Base-by-base conservation (phyloP, 2,888 invertebrate genomes). In the Argyra leucocephala region DNA sequence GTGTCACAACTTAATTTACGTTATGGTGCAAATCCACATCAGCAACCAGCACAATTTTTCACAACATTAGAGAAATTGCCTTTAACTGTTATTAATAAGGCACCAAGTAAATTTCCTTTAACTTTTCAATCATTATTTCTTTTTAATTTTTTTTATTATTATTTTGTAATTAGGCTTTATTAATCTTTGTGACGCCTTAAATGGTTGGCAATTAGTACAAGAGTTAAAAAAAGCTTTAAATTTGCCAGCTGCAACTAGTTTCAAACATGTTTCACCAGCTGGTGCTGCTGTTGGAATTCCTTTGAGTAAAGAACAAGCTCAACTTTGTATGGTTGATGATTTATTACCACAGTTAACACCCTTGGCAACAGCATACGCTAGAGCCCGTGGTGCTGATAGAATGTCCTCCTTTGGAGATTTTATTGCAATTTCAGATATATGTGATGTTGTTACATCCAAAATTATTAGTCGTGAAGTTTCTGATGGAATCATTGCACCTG, bases 361-460 rank as follows among this genome's bases (percentile, higher is more conserved):
- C 0, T 75, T 96, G 15, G 95, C 96, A 0, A 84, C 85, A 21
- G 97, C 98, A 0, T 98, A 98, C 80, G 97, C 96, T 0, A 84
- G 97, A 66, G 98, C 98, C 0, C 86, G 98, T 76, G 97, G 98
- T 63, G 96, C 97, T 21, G 98, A 99, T 81, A 86, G 98, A 64
- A 98, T 99, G 98, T 97, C 96, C 10, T 97, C 97, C 0, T 99
- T 98, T 80, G 98, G 99, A 0, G 99, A 99, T 81, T 98, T 98
- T 79, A 86, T 98, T 48, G 96, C 96, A 0, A 79, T 99, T 0
- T 97, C 96, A 0, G 95, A 96, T 76, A 79, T 82, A 0, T 99
- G 98, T 76, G 98, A 99, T 80, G 86, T 84, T 63, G 76, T 87
- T 67, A 99, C 98, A 0, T 98, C 99, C 0, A 88, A 85, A 76